Percentiles rank a stretch among this genome's conserved stretches.
phyloP scores from a whole-genome alignment of 1,140 invertebrate species.

The Asbolus verrucosus region DNA sequence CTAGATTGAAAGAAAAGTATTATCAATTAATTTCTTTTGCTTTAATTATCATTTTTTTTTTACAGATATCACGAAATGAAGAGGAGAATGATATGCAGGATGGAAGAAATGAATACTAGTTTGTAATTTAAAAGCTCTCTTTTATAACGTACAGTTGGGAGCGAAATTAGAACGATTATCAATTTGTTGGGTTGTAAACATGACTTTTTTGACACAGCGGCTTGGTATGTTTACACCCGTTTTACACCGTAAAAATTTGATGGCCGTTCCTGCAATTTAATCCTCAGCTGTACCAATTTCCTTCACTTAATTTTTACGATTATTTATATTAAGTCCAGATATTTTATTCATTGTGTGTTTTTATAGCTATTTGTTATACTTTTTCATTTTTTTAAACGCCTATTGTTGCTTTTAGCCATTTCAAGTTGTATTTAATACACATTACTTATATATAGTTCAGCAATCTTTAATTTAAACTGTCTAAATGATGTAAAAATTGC shows the following conservation, averaged over 20 bases:
- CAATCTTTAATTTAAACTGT: constrained; percentile 29
- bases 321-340: constrained; percentile 14
- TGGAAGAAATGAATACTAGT: constrained; percentile 79
- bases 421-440: constrained; percentile 24
- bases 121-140: constrained; percentile 64
- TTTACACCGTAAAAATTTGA: too few species aligned
- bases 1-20: constrained; percentile 79
- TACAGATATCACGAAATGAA: constrained; percentile 76
- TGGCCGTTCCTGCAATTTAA: too few species aligned
- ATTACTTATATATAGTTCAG: constrained; percentile 21
- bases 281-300: too few species aligned
- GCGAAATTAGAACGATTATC: too few species aligned
- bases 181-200: too few species aligned
- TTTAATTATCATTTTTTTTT: constrained; percentile 54
- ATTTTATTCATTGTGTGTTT: constrained; percentile 21
- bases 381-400: constrained; percentile 25
- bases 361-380: constrained; percentile 29
- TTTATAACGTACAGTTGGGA: too few species aligned
- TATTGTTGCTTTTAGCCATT: constrained; percentile 19
- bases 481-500: too few species aligned
- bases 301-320: constrained; percentile 29
- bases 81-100: constrained; percentile 75
- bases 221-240: too few species aligned
- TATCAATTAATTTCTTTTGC: constrained; percentile 46
- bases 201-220: too few species aligned